Base-by-base conservation (phyloP, 1,140 invertebrate species). In the Archegozetes longisetosus region DNA sequence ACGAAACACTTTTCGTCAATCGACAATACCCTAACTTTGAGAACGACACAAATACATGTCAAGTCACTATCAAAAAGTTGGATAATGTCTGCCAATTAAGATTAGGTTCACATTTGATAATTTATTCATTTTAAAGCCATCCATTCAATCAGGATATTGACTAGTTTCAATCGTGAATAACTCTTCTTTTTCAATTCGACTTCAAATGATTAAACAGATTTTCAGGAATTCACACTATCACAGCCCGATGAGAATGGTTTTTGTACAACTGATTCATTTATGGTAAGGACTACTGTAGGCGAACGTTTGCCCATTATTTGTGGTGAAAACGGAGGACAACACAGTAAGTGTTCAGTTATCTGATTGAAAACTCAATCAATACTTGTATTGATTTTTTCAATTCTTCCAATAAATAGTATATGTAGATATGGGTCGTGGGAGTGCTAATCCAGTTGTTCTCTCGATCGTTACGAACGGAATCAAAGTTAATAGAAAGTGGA, bases 1-100 rank as follows among this genome's bases (percentile, higher is more conserved):
- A 90, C 69, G 82, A 82, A 3, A 87, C 85, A 0, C 86, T 86
- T 68, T 89, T 89, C 66, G 84, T 87, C 3, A 87, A 87, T 69
- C 75, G 75, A 13, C 83, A 82, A 60, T 87, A 85, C 73, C 86
- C 86, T 1, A 78, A 79, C 12, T 68, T 76, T 1, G 86, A 80
- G 66, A 72, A 74, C 1, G 82, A 80, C 0, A 81, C 81, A 9
- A 76, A 79, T 29, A 70, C 80, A 1, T 89, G 86, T 66, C 76
- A 77, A 1, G 79, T 86, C 61, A 80, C 79, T 9, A 77, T 88
- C 0, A 76, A 79, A 61, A 78, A 80, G 47, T 82, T 81, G 68
- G 70, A 72, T 0, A 77, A 80, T 40, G 80, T 87, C 62, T 88
- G 85, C 66, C 85, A 88, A 79, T 69, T 87, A 0, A 77, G 85